These are phyloP conservation scores for Cyprinus carpio DNA, from an alignment of 2,113 vertebrate species.

Conservation along the genomic window DNA sequence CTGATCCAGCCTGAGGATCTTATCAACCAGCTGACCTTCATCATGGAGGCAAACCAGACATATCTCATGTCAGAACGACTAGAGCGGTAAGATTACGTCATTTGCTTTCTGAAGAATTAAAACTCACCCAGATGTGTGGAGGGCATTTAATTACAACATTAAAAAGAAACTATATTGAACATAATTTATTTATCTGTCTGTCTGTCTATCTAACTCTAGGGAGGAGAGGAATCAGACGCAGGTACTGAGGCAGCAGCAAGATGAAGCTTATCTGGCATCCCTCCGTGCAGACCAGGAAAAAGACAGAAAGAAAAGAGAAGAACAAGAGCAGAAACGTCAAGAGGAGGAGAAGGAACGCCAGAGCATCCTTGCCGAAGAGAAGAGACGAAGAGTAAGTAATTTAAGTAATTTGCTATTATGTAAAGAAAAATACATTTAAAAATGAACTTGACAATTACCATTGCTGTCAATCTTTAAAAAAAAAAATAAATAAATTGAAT, in stretches of 20 bases:
- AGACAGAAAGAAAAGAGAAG: constrained; percentile 91
- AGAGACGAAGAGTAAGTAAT: constrained; percentile 80
- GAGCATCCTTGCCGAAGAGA: constrained; percentile 89
- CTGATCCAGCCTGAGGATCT: constrained; percentile 95
- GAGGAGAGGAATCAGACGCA: constrained; percentile 99
- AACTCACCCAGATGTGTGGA: not conserved
- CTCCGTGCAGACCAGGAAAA: constrained; percentile 96
- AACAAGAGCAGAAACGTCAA: constrained; percentile 85
- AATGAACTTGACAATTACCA: not conserved
- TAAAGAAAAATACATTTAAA: not conserved
- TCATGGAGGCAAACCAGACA: constrained; percentile 97
- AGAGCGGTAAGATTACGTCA: constrained; percentile 80
- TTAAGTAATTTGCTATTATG: not conserved
- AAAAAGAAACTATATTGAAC: too few species aligned
- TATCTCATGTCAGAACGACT: constrained; percentile 94
- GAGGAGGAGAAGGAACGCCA: constrained; percentile 91
- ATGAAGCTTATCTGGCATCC: constrained; percentile 91
- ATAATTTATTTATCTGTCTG: too few species aligned
- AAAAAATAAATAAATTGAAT: not conserved
- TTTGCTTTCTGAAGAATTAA: not conserved
- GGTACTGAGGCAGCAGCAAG: constrained; percentile 94
- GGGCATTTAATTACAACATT: not conserved
- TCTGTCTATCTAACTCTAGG: constrained; percentile 64
- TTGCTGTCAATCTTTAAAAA: not conserved
- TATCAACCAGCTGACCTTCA: constrained; percentile 93